Conservation (phyloP, 2,113 vertebrate genomes). For the Dasyornis broadbenti region DNA sequence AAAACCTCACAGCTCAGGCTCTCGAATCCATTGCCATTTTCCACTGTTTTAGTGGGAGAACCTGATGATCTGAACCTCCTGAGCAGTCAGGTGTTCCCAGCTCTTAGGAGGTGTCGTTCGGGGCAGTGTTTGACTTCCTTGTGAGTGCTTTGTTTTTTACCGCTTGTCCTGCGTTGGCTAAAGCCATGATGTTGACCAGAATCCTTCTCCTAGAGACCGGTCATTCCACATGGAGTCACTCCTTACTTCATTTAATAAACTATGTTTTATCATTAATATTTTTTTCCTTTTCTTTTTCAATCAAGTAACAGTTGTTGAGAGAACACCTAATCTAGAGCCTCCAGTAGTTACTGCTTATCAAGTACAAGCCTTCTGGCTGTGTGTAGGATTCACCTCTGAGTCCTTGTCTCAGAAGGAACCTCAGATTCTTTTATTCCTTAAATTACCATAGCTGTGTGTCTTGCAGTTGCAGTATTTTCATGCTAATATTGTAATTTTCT, state of each 20-base stretch:
- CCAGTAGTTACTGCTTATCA: background rate
- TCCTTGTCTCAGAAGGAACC: background rate
- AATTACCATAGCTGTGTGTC: constrained; percentile 10
- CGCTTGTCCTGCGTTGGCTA: fast-evolving
- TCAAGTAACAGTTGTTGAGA: background rate
- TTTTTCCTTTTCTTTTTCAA: background rate
- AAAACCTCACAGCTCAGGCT: background rate
- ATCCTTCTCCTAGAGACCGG: background rate
- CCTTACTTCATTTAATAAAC: background rate
- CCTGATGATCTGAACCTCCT: background rate
- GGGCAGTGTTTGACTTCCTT: background rate
- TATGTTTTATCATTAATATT: background rate
- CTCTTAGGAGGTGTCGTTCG: background rate
- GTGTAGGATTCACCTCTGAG: background rate
- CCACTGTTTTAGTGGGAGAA: background rate
- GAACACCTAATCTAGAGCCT: background rate
- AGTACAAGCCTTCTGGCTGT: background rate
- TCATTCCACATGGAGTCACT: background rate
- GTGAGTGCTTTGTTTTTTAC: fast-evolving
- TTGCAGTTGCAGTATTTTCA: constrained; percentile 23
- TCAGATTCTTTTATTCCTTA: background rate
- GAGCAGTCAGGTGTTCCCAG: fast-evolving
- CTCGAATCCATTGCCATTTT: fast-evolving
- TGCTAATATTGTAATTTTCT: constrained; percentile 16
- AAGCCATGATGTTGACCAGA: background rate